Conservation (phyloP, 1,140 invertebrate genomes). For the Drosophila sp. region DNA sequence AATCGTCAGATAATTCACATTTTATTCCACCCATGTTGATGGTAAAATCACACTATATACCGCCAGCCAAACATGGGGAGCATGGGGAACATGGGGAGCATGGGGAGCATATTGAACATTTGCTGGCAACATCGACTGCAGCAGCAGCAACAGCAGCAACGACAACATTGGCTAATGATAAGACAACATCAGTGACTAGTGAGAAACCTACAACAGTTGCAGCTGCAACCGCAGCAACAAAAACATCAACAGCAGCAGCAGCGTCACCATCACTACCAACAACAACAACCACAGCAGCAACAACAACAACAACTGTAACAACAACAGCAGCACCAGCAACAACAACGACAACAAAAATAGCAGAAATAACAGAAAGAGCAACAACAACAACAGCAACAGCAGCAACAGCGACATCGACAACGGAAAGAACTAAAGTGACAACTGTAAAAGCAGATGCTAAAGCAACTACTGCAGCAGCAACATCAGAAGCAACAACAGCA, state of each 20-base stretch:
- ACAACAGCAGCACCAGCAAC: slow-evolving; percentile 22
- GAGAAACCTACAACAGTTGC: slow-evolving; percentile 7
- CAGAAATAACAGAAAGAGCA: slow-evolving; percentile 19
- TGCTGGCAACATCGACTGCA: slow-evolving; percentile 27
- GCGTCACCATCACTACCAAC: slow-evolving; percentile 19
- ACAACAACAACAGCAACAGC: slow-evolving; percentile 20
- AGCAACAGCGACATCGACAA: slow-evolving; percentile 14
- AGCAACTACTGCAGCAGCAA: slow-evolving; percentile 13
- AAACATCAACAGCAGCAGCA: slow-evolving; percentile 20
- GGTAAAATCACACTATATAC: slow-evolving; percentile 81
- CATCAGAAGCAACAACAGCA: slow-evolving; percentile 27
- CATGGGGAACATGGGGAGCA: slow-evolving; percentile 50
- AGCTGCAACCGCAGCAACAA: slow-evolving; percentile 13
- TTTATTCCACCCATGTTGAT: slow-evolving; percentile 83
- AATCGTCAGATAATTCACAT: slow-evolving; percentile 75
- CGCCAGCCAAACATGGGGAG: slow-evolving; percentile 60
- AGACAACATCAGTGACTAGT: slow-evolving; percentile 15
- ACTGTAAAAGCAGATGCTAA: slow-evolving; percentile 28
- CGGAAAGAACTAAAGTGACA: slow-evolving; percentile 20
- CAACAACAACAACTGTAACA: slow-evolving; percentile 31
- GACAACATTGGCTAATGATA: slow-evolving; percentile 11
- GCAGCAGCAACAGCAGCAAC: background rate
- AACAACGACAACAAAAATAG: slow-evolving; percentile 27
- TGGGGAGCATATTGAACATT: slow-evolving; percentile 30
- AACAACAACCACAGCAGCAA: slow-evolving; percentile 25